Conservation (phyloP, 1,140 invertebrate species). For the Myzus persicae region DNA sequence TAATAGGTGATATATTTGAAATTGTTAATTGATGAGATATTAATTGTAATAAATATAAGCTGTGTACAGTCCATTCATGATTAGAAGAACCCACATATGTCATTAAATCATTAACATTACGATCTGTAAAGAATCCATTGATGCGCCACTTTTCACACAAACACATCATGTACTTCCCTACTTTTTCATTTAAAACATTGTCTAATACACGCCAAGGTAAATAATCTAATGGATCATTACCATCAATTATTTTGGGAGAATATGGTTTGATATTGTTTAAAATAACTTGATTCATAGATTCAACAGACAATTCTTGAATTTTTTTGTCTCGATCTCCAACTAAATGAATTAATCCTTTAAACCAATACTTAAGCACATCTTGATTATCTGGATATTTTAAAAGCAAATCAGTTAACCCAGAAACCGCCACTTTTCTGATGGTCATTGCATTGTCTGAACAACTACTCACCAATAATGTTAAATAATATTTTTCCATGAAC, state of each 20-base stretch:
- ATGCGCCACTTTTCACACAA: constrained; percentile 49
- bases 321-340: constrained; percentile 52
- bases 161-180: constrained; percentile 47
- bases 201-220: constrained; percentile 50
- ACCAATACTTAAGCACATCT: constrained; percentile 52
- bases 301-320: constrained; percentile 52
- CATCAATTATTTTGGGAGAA: constrained; percentile 20
- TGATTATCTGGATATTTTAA: constrained; percentile 53
- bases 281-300: constrained; percentile 50
- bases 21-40: constrained; percentile 50
- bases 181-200: constrained; percentile 49
- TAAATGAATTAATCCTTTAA: constrained; percentile 53
- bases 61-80: constrained; percentile 35
- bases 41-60: constrained; percentile 55
- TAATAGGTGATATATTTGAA: constrained; percentile 8
- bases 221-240: constrained; percentile 29
- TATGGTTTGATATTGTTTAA: constrained; percentile 55
- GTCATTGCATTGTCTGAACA: constrained; percentile 46
- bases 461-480: constrained; percentile 35
- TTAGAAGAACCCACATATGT: constrained; percentile 32
- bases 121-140: constrained; percentile 23
- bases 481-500: constrained; percentile 41
- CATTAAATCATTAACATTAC: constrained; percentile 35
- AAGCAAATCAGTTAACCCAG: constrained; percentile 33
- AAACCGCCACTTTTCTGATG: constrained; percentile 43